phyloP scores from a whole-genome alignment of 2,113 vertebrate species.

The Montifringilla adamsi region DNA sequence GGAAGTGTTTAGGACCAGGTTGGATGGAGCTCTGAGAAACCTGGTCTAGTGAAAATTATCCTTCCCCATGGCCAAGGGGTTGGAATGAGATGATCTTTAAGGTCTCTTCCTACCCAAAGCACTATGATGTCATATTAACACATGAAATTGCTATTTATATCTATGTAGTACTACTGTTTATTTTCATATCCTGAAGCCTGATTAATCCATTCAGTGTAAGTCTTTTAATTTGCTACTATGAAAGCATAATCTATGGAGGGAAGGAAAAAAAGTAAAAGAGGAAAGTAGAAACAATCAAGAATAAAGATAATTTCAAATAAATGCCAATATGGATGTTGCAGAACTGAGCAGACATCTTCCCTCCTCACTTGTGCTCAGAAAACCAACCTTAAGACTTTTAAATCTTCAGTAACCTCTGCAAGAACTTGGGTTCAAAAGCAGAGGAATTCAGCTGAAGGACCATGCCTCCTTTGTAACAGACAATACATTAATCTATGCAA shows the following conservation, averaged over 20 bases:
- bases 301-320: not conserved
- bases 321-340: not conserved
- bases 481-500: not conserved
- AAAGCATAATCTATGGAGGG: not conserved
- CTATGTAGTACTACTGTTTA: not conserved
- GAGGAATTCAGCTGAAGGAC: not conserved
- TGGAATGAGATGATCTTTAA: not conserved
- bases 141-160: not conserved
- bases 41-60: not conserved
- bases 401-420: not conserved
- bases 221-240: not conserved
- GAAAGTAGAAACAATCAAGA: not conserved
- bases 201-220: not conserved
- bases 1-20: not conserved
- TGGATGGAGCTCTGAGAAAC: not conserved
- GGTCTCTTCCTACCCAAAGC: not conserved
- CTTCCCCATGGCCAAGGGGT: not conserved
- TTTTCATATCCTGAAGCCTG: not conserved
- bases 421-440: not conserved
- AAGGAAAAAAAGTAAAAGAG: not conserved
- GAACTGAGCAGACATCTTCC: not conserved
- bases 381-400: not conserved
- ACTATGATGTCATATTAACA: not conserved
- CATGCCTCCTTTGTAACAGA: not conserved
- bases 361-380: not conserved